phyloP scores from a whole-genome alignment of 2,797 vertebrate species.

The Sternotherus odoratus region DNA sequence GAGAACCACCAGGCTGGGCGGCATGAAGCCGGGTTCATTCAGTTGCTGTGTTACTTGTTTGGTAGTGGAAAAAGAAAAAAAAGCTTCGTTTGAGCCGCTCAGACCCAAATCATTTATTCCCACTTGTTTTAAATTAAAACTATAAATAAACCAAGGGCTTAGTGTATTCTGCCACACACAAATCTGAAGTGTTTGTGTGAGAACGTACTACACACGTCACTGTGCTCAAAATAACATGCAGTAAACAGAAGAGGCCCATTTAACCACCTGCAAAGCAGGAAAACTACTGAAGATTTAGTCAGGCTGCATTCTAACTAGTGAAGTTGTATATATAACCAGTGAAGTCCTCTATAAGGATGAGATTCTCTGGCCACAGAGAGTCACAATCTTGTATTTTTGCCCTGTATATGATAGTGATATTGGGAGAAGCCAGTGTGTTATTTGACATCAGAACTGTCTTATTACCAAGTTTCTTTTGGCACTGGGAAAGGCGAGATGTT shows the following conservation, averaged over 20 bases:
- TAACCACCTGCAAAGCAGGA: background rate
- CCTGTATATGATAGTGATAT: background rate
- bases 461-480: background rate
- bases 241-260: background rate
- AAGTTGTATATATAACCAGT: no score
- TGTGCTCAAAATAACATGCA: background rate
- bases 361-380: background rate
- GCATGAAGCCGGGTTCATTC: background rate
- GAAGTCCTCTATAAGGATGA: background rate
- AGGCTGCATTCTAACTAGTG: background rate
- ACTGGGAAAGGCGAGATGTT: background rate
- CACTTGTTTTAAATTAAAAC: background rate
- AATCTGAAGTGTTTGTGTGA: background rate
- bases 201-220: background rate
- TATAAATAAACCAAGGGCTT: background rate
- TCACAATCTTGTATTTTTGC: background rate
- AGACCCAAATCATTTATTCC: background rate
- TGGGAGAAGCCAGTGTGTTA: background rate
- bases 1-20: background rate
- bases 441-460: background rate
- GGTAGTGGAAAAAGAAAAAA: background rate
- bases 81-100: background rate
- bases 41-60: background rate
- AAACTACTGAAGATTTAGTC: conserved; percentile 13
- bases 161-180: background rate